These are phyloP conservation scores for Siderastrea radians DNA, from an alignment of 92 coral and sea anemone genomes.

Conservation along the genomic window DNA sequence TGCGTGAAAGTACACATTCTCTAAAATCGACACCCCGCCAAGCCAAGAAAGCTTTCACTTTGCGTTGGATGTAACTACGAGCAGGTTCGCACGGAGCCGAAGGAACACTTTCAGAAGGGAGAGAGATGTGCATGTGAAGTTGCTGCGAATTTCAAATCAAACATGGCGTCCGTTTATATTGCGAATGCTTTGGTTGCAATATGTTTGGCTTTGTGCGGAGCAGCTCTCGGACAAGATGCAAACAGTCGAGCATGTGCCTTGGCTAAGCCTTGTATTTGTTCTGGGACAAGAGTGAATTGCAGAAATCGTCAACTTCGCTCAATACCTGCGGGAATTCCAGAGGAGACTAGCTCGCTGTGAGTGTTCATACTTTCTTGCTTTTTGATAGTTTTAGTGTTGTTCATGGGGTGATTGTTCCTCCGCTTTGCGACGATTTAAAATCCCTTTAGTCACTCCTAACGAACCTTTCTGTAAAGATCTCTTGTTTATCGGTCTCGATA, in stretches of 20 bases:
- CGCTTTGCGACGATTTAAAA: constrained; percentile 16
- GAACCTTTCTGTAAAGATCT: constrained; percentile 26
- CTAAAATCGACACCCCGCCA: constrained; percentile 19
- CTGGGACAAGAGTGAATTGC: constrained; percentile 66
- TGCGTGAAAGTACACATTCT: constrained; percentile 33
- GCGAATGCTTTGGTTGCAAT: constrained; percentile 59
- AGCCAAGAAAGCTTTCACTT: constrained; percentile 22
- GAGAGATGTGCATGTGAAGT: constrained; percentile 2
- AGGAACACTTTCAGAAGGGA: not conserved
- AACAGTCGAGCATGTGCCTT: constrained; percentile 52
- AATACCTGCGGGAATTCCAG: constrained; percentile 82
- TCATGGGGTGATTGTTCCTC: not conserved
- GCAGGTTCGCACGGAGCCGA: not conserved
- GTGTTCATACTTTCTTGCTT: constrained; percentile 41
- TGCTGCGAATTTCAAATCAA: constrained; percentile 41
- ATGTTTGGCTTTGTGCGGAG: constrained; percentile 68
- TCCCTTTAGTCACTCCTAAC: constrained; percentile 43
- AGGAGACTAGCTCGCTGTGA: constrained; percentile 69
- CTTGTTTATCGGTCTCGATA: constrained; percentile 58
- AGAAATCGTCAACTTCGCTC: constrained; percentile 32
- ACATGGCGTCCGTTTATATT: constrained; percentile 73
- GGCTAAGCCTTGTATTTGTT: constrained; percentile 70
- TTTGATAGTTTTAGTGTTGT: constrained; percentile 2
- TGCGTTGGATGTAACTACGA: constrained; percentile 8
- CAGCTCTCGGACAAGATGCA: constrained; percentile 53